Conservation (phyloP, 1,140 invertebrate genomes). For the Scaptodrosophila lebanonensis region DNA sequence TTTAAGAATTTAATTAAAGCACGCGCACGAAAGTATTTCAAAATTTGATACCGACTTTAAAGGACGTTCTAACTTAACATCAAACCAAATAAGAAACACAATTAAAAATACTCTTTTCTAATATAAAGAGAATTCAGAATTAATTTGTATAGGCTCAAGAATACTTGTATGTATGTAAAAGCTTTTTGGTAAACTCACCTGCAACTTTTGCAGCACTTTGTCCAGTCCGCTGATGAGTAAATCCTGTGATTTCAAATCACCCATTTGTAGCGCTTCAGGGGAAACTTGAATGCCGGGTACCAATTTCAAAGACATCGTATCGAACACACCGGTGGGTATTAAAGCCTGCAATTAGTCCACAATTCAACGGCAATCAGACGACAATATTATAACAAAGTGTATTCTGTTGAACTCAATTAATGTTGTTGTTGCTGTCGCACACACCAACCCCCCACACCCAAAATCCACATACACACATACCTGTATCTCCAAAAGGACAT, state of each 20-base stretch:
- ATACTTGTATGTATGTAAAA: neutral
- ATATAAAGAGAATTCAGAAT: no score
- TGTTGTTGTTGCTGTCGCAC: no score
- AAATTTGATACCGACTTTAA: no score
- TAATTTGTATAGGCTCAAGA: neutral
- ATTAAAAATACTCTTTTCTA: no score
- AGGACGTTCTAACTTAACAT: no score
- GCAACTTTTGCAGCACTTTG: slow-evolving; percentile 66
- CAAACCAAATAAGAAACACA: no score
- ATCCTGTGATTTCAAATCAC: slow-evolving; percentile 60
- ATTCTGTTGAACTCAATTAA: no score
- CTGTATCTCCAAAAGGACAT: slow-evolving; percentile 63
- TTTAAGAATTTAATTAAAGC: no score
- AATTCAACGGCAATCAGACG: no score
- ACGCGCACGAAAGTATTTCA: no score
- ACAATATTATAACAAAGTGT: no score
- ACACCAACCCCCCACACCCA: no score
- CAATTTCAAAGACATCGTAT: slow-evolving; percentile 68
- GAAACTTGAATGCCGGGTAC: slow-evolving; percentile 68
- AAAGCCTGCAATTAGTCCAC: slow-evolving; percentile 45
- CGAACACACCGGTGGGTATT: slow-evolving; percentile 58
- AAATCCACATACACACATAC: slow-evolving; percentile 21
- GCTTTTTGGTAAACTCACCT: slow-evolving; percentile 54
- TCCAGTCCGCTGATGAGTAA: slow-evolving; percentile 70
- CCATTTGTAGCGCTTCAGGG: slow-evolving; percentile 41